Conservation (phyloP, 2,797 vertebrate genomes). For the Aplochiton taeniatus region DNA sequence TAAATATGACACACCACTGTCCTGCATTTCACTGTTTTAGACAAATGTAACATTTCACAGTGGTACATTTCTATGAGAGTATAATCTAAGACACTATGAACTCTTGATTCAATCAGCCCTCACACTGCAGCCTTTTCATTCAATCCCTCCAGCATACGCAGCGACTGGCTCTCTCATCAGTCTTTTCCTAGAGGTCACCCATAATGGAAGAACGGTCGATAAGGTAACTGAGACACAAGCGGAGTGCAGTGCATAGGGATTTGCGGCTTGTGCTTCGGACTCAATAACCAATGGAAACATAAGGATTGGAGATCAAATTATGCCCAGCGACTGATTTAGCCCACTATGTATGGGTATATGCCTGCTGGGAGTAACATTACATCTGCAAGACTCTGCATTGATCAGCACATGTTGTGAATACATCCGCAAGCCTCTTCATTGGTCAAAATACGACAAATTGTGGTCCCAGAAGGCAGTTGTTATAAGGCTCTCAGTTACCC, state of each 20-base stretch:
- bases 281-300: neutral
- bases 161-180: neutral
- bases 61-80: neutral
- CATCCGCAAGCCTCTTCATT: too few species aligned
- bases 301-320: neutral
- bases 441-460: too few species aligned
- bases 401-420: too few species aligned
- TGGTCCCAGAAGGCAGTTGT: too few species aligned
- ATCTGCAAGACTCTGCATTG: too few species aligned
- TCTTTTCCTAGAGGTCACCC: slow-evolving; percentile 24
- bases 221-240: slow-evolving; percentile 16
- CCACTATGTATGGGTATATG: neutral
- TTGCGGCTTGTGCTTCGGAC: neutral
- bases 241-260: neutral
- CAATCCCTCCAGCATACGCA: slow-evolving; percentile 7
- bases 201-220: slow-evolving; percentile 29
- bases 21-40: too few species aligned
- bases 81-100: neutral
- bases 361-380: too few species aligned
- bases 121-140: neutral
- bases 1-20: too few species aligned
- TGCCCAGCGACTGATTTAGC: slow-evolving; percentile 1
- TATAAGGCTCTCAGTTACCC: too few species aligned
- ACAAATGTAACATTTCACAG: too few species aligned
- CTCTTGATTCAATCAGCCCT: neutral